phyloP scores from a whole-genome alignment of 2,888 invertebrate species.

The Imbricaverruca yamaguchii region DNA sequence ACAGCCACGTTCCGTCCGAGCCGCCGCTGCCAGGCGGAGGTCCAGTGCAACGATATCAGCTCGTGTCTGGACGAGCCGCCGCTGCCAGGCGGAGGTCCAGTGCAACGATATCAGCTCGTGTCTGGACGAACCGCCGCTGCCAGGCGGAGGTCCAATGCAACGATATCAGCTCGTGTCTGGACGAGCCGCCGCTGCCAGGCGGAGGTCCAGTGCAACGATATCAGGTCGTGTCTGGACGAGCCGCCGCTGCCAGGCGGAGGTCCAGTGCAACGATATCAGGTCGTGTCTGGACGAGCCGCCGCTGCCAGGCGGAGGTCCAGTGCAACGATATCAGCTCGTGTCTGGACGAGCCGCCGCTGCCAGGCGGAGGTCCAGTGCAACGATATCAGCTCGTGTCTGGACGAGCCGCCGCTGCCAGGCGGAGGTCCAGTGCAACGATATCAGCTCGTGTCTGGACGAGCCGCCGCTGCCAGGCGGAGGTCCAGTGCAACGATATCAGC shows the following conservation, averaged over 20 bases:
- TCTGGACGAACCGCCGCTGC: conserved; percentile 35
- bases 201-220: conserved; percentile 30
- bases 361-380: conserved; percentile 32
- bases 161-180: conserved; percentile 34
- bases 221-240: conserved; percentile 35
- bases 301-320: conserved; percentile 34
- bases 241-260: conserved; percentile 34
- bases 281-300: conserved; percentile 36
- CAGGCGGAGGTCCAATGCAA: conserved; percentile 32
- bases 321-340: conserved; percentile 34
- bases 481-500: conserved; percentile 30
- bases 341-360: conserved; percentile 35
- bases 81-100: conserved; percentile 34
- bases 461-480: conserved; percentile 34
- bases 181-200: conserved; percentile 35
- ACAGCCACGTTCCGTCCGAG: too few relatives aligned
- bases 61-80: conserved; percentile 36
- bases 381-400: conserved; percentile 34
- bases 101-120: conserved; percentile 34
- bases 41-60: conserved; percentile 30
- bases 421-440: conserved; percentile 30
- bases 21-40: conserved; percentile 27
- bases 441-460: conserved; percentile 35
- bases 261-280: conserved; percentile 29
- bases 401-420: conserved; percentile 35